Percentiles rank a stretch among this genome's conserved stretches.
Evolutionary conservation across 2,797 vertebrate species (phyloP).

Genomic region (Sarcophilus harrisii): DNA sequence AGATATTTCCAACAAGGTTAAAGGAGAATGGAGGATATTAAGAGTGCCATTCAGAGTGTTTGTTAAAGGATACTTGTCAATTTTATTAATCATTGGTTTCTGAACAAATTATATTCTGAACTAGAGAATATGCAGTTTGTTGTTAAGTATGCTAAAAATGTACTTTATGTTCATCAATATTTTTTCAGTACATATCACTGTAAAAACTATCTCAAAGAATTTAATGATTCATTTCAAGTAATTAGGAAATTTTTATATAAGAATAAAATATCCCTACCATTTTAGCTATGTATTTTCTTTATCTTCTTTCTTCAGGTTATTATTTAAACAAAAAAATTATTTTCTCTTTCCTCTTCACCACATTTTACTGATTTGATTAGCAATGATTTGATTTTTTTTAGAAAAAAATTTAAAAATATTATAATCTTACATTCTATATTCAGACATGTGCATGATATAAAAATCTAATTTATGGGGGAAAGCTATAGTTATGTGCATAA

Average conservation of each 20-base stretch:
- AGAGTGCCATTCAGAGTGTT: neutral
- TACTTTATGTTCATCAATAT: conserved; percentile 59
- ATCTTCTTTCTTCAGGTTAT: conserved; percentile 31
- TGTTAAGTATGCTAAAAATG: conserved; percentile 3
- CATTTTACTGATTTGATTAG: conserved; percentile 64
- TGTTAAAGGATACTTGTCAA: neutral
- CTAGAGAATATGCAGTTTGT: conserved; percentile 20
- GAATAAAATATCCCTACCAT: conserved; percentile 18
- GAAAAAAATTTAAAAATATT: conserved; percentile 58
- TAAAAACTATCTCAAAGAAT: conserved; percentile 58
- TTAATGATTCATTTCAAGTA: conserved; percentile 44
- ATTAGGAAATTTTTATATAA: conserved; percentile 43
- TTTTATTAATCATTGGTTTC: conserved; percentile 38
- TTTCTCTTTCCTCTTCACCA: neutral
- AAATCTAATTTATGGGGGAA: conserved; percentile 74
- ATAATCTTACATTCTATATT: conserved; percentile 73
- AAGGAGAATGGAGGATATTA: neutral
- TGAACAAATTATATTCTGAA: conserved; percentile 27
- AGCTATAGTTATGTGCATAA: conserved; percentile 72
- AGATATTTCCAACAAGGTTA: neutral
- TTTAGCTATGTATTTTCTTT: conserved; percentile 43
- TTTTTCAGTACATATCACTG: conserved; percentile 65
- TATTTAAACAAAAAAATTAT: conserved; percentile 43
- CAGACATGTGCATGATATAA: conserved; percentile 58
- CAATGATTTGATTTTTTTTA: conserved; percentile 48